Evolutionary conservation across 2,113 vertebrate species (phyloP).

Genomic region (Spea bombifrons): DNA sequence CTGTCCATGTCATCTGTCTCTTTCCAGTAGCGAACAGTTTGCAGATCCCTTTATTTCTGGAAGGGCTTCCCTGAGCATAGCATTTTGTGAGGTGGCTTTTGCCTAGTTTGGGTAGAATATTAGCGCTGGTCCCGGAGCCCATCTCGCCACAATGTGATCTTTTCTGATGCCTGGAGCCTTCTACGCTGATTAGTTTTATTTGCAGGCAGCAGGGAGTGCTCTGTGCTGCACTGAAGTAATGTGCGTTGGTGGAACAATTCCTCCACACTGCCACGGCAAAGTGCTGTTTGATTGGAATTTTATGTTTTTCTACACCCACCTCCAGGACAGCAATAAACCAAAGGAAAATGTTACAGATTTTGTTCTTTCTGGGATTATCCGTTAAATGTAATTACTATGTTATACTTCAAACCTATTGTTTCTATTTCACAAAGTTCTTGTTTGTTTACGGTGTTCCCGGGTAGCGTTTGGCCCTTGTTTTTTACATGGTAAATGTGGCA

Average conservation of each 20-base stretch:
- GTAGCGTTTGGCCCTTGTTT: too few relatives aligned
- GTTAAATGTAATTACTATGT: too few relatives aligned
- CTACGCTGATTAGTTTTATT: not conserved
- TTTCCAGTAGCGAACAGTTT: too few relatives aligned
- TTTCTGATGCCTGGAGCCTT: not conserved
- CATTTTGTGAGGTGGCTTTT: not conserved
- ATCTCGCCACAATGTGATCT: not conserved
- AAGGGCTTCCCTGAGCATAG: not conserved
- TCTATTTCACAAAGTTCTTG: too few relatives aligned
- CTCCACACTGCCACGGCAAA: not conserved
- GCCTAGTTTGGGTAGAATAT: not conserved
- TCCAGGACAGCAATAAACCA: slow-evolving; percentile 20
- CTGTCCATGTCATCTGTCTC: too few relatives aligned
- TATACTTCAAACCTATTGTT: too few relatives aligned
- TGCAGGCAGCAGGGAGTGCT: slow-evolving; percentile 1
- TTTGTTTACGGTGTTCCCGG: too few relatives aligned
- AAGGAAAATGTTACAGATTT: too few relatives aligned
- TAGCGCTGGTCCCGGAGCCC: not conserved
- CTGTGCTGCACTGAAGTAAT: slow-evolving; percentile 5
- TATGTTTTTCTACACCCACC: slow-evolving; percentile 19
- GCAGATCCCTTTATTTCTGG: not conserved
- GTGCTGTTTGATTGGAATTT: not conserved
- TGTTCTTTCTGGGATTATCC: too few relatives aligned
- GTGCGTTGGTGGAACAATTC: slow-evolving; percentile 30
- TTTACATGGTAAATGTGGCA: too few relatives aligned